A percentile compares a stretch with the other conserved stretches of the same genome.
These are phyloP conservation scores for Pentalonia nigronervosa DNA, from an alignment of 1,140 invertebrate species.

Conservation along the genomic window DNA sequence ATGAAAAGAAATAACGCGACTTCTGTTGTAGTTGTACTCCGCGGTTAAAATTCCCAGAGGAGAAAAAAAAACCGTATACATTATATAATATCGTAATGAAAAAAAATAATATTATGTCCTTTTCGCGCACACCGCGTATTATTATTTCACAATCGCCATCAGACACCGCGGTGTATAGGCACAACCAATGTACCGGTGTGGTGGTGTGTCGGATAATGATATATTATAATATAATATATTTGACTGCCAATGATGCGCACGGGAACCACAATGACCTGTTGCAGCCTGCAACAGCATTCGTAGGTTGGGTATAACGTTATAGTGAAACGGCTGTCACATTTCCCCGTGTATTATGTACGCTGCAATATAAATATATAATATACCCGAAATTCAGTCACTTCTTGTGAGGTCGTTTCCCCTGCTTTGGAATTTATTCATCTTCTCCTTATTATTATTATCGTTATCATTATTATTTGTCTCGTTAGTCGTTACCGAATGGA, in stretches of 20 bases:
- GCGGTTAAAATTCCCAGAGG: not conserved
- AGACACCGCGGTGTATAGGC: too few species aligned
- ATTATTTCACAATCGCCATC: not conserved
- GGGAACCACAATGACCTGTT: constrained; percentile 7
- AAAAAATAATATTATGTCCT: not conserved
- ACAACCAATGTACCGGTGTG: too few species aligned
- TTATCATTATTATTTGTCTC: constrained; percentile 4
- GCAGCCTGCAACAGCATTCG: not conserved
- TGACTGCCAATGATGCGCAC: not conserved
- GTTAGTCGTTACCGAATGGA: not conserved
- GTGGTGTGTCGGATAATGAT: not conserved
- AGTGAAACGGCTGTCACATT: constrained; percentile 24
- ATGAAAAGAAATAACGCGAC: not conserved
- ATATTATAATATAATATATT: constrained; percentile 6
- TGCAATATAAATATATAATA: not conserved
- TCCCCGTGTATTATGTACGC: not conserved
- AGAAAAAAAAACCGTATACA: not conserved
- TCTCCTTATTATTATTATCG: not conserved
- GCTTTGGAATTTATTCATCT: not conserved
- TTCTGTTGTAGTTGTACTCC: not conserved
- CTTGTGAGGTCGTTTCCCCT: constrained; percentile 20
- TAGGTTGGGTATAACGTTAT: not conserved
- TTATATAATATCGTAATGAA: not conserved
- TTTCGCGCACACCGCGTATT: not conserved
- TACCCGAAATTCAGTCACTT: not conserved